phyloP scores from a whole-genome alignment of 2,797 vertebrate species.

The Anniella stebbinsi region DNA sequence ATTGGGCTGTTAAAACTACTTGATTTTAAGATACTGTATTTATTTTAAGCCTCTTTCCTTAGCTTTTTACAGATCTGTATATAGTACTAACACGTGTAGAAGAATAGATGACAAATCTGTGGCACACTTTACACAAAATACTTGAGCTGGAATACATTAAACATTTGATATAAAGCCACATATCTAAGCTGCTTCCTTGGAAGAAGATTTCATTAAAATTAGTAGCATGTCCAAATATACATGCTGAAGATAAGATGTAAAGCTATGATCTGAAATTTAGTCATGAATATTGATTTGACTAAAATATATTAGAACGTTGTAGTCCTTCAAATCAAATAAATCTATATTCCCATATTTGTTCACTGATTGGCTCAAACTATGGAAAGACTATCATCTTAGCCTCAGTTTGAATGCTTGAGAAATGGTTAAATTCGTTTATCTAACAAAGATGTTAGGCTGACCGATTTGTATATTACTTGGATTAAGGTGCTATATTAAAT shows the following conservation, averaged over 20 bases:
- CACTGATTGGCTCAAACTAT: neutral
- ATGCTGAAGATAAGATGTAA: neutral
- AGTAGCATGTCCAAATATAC: neutral
- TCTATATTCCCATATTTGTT: neutral
- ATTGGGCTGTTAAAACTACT: slow-evolving; percentile 37
- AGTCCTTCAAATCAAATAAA: neutral
- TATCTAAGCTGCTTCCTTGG: neutral
- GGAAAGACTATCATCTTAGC: slow-evolving; percentile 38
- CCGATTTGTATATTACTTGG: slow-evolving; percentile 26
- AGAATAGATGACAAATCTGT: slow-evolving; percentile 47
- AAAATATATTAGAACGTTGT: neutral
- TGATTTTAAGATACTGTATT: slow-evolving; percentile 42
- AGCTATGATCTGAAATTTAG: slow-evolving; percentile 20
- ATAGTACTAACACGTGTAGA: slow-evolving; percentile 31
- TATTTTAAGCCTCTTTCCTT: neutral
- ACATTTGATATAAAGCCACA: neutral
- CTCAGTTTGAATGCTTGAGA: slow-evolving; percentile 25
- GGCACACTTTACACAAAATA: slow-evolving; percentile 51
- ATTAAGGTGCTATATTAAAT: slow-evolving; percentile 34
- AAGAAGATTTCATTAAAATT: neutral
- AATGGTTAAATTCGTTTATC: slow-evolving; percentile 47
- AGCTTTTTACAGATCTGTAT: slow-evolving; percentile 50
- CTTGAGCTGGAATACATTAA: slow-evolving; percentile 42
- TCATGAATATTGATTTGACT: neutral
- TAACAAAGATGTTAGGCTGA: slow-evolving; percentile 55